Evolutionary conservation across 1,140 invertebrate species (phyloP).

Genomic region (Matsumurasca onukii): DNA sequence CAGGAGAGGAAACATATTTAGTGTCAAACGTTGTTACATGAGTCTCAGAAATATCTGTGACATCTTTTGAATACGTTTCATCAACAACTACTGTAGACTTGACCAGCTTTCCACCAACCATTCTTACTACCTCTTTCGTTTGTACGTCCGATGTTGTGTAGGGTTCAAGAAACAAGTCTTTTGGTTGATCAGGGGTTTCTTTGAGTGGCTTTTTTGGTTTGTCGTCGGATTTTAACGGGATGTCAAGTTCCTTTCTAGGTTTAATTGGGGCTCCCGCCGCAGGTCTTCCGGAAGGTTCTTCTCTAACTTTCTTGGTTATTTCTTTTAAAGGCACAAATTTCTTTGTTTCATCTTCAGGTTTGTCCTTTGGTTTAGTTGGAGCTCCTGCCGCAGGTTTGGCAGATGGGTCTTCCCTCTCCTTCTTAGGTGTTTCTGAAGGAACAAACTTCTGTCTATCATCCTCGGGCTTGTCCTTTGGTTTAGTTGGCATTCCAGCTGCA

Average conservation of each 20-base stretch:
- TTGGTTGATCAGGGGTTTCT: not conserved
- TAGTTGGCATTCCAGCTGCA: conserved; percentile 24
- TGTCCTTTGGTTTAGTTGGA: conserved; percentile 7
- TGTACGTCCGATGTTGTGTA: not conserved
- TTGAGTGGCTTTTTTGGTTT: not conserved
- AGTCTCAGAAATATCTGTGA: not conserved
- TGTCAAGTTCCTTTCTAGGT: not conserved
- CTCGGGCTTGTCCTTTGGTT: conserved; percentile 18
- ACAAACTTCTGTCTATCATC: not conserved
- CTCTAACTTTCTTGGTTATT: conserved; percentile 1
- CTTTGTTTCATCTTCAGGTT: conserved; percentile 1
- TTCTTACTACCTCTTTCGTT: conserved; percentile 30
- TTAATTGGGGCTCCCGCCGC: conserved; percentile 24
- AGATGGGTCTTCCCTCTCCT: too few species aligned
- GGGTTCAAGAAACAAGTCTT: conserved; percentile 24
- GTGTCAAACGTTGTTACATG: not conserved
- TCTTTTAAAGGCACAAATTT: not conserved
- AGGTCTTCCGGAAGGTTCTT: not conserved
- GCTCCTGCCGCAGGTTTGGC: not conserved
- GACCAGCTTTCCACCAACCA: conserved; percentile 38
- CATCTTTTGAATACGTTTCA: not conserved
- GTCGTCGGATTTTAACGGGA: not conserved
- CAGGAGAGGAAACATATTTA: too few species aligned
- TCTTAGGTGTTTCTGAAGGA: too few species aligned
- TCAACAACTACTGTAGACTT: conserved; percentile 16